Conservation (phyloP, 2,888 invertebrate genomes). For the Colostygia pectinataria region DNA sequence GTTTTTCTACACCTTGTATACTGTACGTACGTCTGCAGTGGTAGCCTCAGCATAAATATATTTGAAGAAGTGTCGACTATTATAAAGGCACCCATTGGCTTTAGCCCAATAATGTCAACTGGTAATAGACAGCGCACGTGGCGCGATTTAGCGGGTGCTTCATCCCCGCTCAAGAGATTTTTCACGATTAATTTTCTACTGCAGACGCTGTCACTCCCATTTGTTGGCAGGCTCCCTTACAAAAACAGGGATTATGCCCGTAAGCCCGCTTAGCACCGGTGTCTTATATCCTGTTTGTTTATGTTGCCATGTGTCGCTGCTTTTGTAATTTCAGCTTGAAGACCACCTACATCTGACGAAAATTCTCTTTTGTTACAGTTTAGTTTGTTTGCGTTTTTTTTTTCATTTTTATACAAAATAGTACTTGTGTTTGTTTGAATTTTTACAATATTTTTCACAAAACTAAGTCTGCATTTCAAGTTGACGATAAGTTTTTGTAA, state of each 20-base stretch:
- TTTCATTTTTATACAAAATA: too few species aligned
- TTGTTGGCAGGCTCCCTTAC: slow-evolving; percentile 76
- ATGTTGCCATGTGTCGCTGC: slow-evolving; percentile 52
- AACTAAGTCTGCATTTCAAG: too few species aligned
- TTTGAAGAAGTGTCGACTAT: neutral
- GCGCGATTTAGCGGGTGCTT: slow-evolving; percentile 66
- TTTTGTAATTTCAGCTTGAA: slow-evolving; percentile 44
- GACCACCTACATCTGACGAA: slow-evolving; percentile 23
- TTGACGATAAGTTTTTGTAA: too few species aligned
- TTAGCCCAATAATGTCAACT: slow-evolving; percentile 72
- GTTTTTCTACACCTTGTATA: too few species aligned
- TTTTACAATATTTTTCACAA: too few species aligned
- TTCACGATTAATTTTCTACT: slow-evolving; percentile 79
- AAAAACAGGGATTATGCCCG: slow-evolving; percentile 75
- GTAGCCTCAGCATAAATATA: too few species aligned
- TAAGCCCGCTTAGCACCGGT: slow-evolving; percentile 65
- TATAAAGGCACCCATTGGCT: slow-evolving; percentile 51
- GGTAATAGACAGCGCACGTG: slow-evolving; percentile 78
- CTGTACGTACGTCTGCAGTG: too few species aligned
- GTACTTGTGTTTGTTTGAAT: too few species aligned
- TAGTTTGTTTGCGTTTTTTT: too few species aligned
- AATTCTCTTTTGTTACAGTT: slow-evolving; percentile 5
- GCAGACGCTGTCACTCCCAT: slow-evolving; percentile 76
- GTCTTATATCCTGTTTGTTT: slow-evolving; percentile 72
- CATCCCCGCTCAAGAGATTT: slow-evolving; percentile 68